Evolutionary conservation across 2,888 invertebrate species (phyloP), one percentile per base, ranked within the genome.

Genomic region (Neoscelio sp.): DNA sequence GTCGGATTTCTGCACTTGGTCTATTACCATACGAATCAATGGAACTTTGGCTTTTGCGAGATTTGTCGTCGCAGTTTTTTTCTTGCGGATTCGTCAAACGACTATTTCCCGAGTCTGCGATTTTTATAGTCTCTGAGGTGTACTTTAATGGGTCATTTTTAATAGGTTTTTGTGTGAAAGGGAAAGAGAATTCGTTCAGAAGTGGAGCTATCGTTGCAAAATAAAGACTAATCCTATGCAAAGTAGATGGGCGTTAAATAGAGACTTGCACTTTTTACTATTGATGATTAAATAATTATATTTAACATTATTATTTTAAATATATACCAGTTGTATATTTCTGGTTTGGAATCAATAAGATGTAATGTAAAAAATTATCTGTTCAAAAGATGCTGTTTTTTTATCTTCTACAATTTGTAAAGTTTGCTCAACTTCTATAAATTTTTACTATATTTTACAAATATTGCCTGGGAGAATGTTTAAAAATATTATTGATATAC

Each of bases 211-310:
- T 56, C 30, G 26, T 15, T 28, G 28, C 18, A 38, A 7, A 33
- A 56, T 64, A 15, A 54, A 54, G 70, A 52, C 70, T 70, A 70
- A 70, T 70, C 58, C 48, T 28, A 70, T 58, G 70, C 70, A 70
- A 58, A 70, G 50, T 58, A 48, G 58, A 70, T 30, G 12, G 48
- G 46, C 42, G 56, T 50, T 26, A 58, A 50, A 18, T 50, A n/a
- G n/a, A n/a, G 18, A 28, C 40, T 50, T 50, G 46, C 56, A 58
- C 52, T 60, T 60, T 60, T 60, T 48, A 35, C 60, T 52, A 60
- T 70, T 52, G 60, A 52, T 26, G 60, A 52, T 52, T 60, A 50
- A 52, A 52, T 26, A 52, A 48, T 60, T 60, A 50, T 42, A 12
- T 65, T 65, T 54, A 65, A 65, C n/a, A n/a, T n/a, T n/a, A n/a